Evolutionary conservation across 2,113 vertebrate species (phyloP).

Genomic region (Ranitomeya variabilis): DNA sequence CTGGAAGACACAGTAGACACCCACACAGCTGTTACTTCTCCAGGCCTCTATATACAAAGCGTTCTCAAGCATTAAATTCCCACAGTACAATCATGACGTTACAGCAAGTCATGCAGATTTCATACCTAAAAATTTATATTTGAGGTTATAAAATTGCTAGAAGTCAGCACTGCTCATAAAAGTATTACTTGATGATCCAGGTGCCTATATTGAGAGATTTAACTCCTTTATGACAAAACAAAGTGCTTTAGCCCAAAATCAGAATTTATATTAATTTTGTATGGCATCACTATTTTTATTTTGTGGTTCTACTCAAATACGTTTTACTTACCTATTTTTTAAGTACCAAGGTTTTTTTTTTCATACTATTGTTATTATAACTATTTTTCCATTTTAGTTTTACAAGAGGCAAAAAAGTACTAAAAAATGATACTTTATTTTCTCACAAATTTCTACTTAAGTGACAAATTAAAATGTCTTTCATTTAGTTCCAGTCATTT

Average conservation of each 20-base stretch:
- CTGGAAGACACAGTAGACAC: conserved; percentile 61
- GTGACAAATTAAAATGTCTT: too few relatives aligned
- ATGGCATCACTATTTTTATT: too few relatives aligned
- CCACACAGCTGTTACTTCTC: conserved; percentile 36
- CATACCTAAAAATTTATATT: conserved; percentile 19
- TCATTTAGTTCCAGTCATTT: too few relatives aligned
- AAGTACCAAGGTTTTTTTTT: too few relatives aligned
- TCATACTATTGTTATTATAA: too few relatives aligned
- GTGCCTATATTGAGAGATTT: neutral
- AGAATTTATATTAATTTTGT: too few relatives aligned
- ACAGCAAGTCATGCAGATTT: neutral
- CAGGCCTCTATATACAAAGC: neutral
- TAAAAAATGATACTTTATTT: too few relatives aligned
- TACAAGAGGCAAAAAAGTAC: too few relatives aligned
- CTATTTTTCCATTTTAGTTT: too few relatives aligned
- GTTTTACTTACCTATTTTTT: too few relatives aligned
- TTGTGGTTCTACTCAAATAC: too few relatives aligned
- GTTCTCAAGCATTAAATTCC: neutral
- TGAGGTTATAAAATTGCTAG: neutral
- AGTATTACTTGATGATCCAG: neutral
- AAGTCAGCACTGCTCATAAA: neutral
- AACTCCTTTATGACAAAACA: neutral
- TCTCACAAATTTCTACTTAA: too few relatives aligned
- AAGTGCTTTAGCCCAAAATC: neutral
- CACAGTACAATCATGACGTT: neutral